These are phyloP conservation scores for Pyralis farinalis DNA, from an alignment of 2,888 invertebrate genomes.

Conservation along the genomic window DNA sequence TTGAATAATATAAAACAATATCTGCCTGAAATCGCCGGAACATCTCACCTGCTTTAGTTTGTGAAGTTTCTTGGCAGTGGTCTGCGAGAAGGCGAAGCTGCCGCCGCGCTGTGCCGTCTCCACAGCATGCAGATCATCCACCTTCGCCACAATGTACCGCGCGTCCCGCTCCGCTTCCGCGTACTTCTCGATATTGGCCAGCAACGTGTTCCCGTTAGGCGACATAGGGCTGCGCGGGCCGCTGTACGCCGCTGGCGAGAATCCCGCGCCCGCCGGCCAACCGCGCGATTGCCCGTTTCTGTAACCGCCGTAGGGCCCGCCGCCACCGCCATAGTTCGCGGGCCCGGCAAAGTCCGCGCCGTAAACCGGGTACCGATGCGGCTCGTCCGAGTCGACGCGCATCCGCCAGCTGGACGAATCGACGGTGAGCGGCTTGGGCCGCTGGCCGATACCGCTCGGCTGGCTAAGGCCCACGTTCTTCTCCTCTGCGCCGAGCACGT, in stretches of 20 bases:
- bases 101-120: conserved; percentile 78
- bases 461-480: conserved; percentile 84
- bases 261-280: conserved; percentile 59
- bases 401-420: conserved; percentile 75
- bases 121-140: conserved; percentile 76
- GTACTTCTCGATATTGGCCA: conserved; percentile 65
- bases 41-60: conserved; percentile 82
- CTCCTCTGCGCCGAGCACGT: conserved; percentile 87
- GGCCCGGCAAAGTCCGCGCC: too few relatives aligned
- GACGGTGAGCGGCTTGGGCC: conserved; percentile 85
- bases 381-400: too few relatives aligned
- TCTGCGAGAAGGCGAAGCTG: conserved; percentile 81
- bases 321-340: too few relatives aligned
- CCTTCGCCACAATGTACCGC: conserved; percentile 83
- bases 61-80: conserved; percentile 82
- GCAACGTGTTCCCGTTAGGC: conserved; percentile 54
- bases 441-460: conserved; percentile 87
- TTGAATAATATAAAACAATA: too few relatives aligned
- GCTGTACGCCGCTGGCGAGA: too few relatives aligned
- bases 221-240: too few relatives aligned
- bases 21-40: too few relatives aligned
- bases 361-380: too few relatives aligned
- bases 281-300: too few relatives aligned
- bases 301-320: too few relatives aligned
- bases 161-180: conserved; percentile 38